Base-by-base conservation (phyloP, 2,113 vertebrate species). In the Microtus oregoni region DNA sequence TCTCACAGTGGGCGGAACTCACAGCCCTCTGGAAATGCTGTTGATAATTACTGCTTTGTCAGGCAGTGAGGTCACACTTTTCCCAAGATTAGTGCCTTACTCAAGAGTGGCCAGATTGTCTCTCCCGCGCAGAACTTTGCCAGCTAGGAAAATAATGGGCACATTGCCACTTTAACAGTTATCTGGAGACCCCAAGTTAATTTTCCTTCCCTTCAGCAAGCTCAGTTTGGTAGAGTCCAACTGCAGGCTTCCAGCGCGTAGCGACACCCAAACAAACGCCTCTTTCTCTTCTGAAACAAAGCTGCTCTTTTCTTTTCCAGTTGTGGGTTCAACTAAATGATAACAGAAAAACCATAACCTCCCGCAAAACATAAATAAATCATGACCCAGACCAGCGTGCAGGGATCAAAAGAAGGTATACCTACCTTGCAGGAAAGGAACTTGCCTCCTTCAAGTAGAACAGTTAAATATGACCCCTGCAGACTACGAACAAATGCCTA, bases 21-120 rank as follows among this genome's bases (percentile, higher is more conserved):
- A 98, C 95, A 97, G 97, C 97, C 97, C 98, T 97, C 97, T 97
- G 98, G 98, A 98, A 98, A 98, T 83, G 92, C 98, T 98, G 97
- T 93, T 98, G 98, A 98, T 98, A 98, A 99, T 98, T 98, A 98
- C 97, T 91, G 97, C 98, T 98, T 98, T 98, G 98, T 98, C 86
- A 88, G 97, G 96, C 10, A 4, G 98, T 99, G 98, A 99, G 98
- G 98, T 99, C 98, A 98, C 96, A 77, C 98, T 97, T 98, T 98
- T 98, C 98, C 97, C 97, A 98, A 98, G 98, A 98, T 98, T 98
- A 98, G 97, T 86, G 92, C 97, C 94, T 97, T 96, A 96, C 98
- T 97, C 98, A 94, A 97, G 97, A 98, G 96, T 95, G 98, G 97
- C 97, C 97, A 98, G 98, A 98, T 97, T 92, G 96, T 97, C 97